Base-by-base conservation (phyloP, 2,888 invertebrate genomes). In the Pocota personata region DNA sequence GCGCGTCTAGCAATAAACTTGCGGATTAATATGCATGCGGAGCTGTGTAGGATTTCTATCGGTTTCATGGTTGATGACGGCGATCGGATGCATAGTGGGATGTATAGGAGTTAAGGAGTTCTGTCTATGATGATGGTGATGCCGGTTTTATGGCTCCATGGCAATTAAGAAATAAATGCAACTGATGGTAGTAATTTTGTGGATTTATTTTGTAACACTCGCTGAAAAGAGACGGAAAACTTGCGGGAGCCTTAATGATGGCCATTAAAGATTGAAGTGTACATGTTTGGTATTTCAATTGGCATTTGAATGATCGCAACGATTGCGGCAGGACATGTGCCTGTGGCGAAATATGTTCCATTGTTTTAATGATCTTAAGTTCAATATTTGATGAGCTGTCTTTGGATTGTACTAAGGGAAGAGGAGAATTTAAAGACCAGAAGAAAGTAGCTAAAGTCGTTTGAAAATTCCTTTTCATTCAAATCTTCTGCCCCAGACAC, bases 161-260 rank as follows among this genome's bases (percentile, higher is more conserved):
- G 76, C 82, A 86, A 86, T 86, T 86, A 86, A 86, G 82, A 86
- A 76, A 76, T 86, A 82, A 86, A 86, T 76, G 60, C 86, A 82
- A 72, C 60, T 60, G 86, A 82, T 82, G 82, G 86, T 46, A 52
- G 86, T 82, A 86, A 86, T 82, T 86, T 86, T 67, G 82, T 82
- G 80, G 76, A 86, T 80, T 84, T 80, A 86, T 86, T 76, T 86
- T 80, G 62, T 50, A 79, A 75, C 84, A 86, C 75, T 69, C 76
- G 52, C 10, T 52, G 71, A 14, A 52, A 46, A 21, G 19, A 50
- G 24, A 46, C 6, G 14, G 57, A 21, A 40, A 43, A 64, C 43
- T 40, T 3, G 32, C n/a, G 35, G 72, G 72, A 32, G 75, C 27
- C 66, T 75, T 84, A 76, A 75, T 66, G 80, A 71, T 48, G 21